Conservation (phyloP, 2,888 invertebrate species). For the Leucozona laternaria region DNA sequence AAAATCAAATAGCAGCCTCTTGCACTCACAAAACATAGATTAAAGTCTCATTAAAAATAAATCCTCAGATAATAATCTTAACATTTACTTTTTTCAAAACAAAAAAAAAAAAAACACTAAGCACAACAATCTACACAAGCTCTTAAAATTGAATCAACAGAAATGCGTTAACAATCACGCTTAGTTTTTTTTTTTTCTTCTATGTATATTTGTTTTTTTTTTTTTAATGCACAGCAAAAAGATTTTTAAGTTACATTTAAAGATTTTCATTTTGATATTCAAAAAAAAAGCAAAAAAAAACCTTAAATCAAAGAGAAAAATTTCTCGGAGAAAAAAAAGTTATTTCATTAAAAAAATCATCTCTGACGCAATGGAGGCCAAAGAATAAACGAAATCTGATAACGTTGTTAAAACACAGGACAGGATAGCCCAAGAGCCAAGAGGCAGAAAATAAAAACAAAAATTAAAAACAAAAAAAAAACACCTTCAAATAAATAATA, state of each 20-base stretch:
- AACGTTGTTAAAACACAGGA: constrained; percentile 53
- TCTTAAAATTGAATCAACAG: constrained; percentile 41
- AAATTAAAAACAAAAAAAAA: constrained; percentile 7
- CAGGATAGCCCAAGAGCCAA: constrained; percentile 47
- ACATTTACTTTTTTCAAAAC: not conserved
- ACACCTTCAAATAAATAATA: constrained; percentile 24
- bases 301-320: constrained; percentile 24
- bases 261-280: constrained; percentile 1
- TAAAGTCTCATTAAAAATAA: constrained; percentile 43
- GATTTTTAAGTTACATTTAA: constrained; percentile 35
- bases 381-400: constrained; percentile 64
- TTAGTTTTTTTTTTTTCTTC: not conserved
- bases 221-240: not conserved
- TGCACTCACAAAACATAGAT: constrained; percentile 23
- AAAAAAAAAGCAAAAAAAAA: not conserved
- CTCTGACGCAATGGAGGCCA: constrained; percentile 51
- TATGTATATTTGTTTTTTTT: too few species aligned
- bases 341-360: constrained; percentile 56
- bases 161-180: constrained; percentile 41
- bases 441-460: not conserved
- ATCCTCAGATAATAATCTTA: constrained; percentile 17
- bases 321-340: constrained; percentile 5
- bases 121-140: constrained; percentile 16
- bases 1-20: constrained; percentile 15
- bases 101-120: constrained; percentile 1